These are phyloP conservation scores for Argyra leucocephala DNA, from an alignment of 2,888 invertebrate genomes.

Conservation along the genomic window DNA sequence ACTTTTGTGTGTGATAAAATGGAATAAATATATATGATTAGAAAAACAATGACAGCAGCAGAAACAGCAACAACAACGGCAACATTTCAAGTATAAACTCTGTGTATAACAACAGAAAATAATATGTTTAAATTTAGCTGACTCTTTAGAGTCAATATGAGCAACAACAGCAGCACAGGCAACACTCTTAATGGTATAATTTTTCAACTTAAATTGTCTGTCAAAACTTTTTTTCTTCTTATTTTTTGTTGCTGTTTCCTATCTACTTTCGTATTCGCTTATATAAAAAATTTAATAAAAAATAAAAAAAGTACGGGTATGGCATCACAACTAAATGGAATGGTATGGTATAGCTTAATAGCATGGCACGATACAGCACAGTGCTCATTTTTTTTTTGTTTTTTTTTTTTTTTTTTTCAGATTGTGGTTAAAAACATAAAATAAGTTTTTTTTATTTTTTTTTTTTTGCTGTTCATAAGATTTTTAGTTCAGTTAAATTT, in stretches of 20 bases:
- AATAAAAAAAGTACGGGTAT: not conserved
- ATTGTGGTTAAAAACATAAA: too few relatives aligned
- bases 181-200: conserved; percentile 1
- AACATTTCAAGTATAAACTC: not conserved
- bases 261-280: not conserved
- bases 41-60: not conserved
- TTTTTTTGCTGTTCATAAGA: not conserved
- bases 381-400: not conserved
- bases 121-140: not conserved
- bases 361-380: not conserved
- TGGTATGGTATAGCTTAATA: not conserved
- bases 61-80: conserved; percentile 2
- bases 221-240: not conserved
- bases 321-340: not conserved
- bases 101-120: not conserved
- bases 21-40: not conserved
- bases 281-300: too few relatives aligned
- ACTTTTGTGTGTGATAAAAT: not conserved
- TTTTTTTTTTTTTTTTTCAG: too few relatives aligned
- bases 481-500: not conserved
- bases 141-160: conserved; percentile 1
- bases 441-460: too few relatives aligned
- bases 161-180: not conserved
- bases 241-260: not conserved
- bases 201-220: conserved; percentile 3